phyloP scores from a whole-genome alignment of 2,888 invertebrate genomes.

The Lampropteryx suffumata region DNA sequence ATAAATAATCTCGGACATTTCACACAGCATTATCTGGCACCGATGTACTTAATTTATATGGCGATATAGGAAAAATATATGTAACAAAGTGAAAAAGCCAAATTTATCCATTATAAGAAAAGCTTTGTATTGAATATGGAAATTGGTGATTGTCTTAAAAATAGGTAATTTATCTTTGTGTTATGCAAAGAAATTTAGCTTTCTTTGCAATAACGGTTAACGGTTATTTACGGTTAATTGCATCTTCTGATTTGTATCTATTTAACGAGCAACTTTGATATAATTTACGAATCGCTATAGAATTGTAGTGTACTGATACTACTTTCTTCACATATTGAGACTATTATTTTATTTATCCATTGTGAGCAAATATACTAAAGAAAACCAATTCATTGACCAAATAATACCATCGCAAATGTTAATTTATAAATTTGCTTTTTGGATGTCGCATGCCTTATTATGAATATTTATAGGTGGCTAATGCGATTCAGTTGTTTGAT shows the following conservation, averaged over 20 bases:
- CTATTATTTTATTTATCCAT: constrained; percentile 22
- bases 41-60: no score
- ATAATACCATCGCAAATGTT: constrained; percentile 21
- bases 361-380: constrained; percentile 27
- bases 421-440: constrained; percentile 16
- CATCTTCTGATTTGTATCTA: constrained; percentile 55
- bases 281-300: constrained; percentile 21
- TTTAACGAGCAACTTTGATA: constrained; percentile 40
- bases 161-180: constrained; percentile 54
- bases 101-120: neutral
- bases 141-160: constrained; percentile 42
- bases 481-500: no score
- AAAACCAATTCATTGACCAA: constrained; percentile 26
- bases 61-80: no score
- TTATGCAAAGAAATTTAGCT: constrained; percentile 54
- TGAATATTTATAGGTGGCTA: constrained; percentile 19
- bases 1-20: no score
- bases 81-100: no score
- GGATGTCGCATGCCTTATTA: constrained; percentile 3
- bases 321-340: constrained; percentile 28
- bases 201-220: constrained; percentile 64
- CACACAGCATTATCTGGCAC: no score
- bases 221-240: constrained; percentile 62
- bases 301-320: constrained; percentile 27
- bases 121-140: neutral